Evolutionary conservation across 2,888 invertebrate species (phyloP).

Genomic region (Baronia brevicornis): DNA sequence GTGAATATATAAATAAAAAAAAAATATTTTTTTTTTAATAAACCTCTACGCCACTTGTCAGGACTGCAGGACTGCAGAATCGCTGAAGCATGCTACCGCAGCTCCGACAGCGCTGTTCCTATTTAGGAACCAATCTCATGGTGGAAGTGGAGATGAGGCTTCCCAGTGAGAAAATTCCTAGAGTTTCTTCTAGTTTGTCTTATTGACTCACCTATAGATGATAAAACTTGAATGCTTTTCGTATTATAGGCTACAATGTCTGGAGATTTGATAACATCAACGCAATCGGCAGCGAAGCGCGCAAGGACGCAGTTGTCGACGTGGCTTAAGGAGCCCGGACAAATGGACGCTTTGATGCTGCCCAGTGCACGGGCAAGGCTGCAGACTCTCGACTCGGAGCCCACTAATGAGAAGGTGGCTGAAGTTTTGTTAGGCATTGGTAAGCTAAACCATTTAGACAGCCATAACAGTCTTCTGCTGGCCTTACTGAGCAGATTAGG

Average conservation of each 20-base stretch:
- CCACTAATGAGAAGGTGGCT: slow-evolving; percentile 39
- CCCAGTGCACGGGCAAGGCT: slow-evolving; percentile 45
- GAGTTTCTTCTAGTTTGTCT: slow-evolving; percentile 3
- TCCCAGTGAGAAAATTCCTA: too few species aligned
- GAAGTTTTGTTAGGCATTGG: slow-evolving; percentile 55
- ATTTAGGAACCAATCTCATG: too few species aligned
- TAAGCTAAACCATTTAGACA: slow-evolving; percentile 22
- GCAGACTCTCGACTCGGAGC: slow-evolving; percentile 35
- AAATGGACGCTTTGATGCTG: slow-evolving; percentile 36
- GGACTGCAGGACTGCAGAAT: too few species aligned
- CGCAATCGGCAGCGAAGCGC: slow-evolving; percentile 68
- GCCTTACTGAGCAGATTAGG: too few species aligned
- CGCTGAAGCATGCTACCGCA: too few species aligned
- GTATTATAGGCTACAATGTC: slow-evolving; percentile 77
- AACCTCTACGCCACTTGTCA: too few species aligned
- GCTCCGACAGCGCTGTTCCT: too few species aligned
- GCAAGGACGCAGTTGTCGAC: slow-evolving; percentile 68
- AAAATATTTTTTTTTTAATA: too few species aligned
- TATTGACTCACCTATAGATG: neutral
- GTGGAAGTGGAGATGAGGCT: too few species aligned
- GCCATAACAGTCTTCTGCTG: too few species aligned
- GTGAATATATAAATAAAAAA: too few species aligned
- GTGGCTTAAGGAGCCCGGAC: slow-evolving; percentile 27
- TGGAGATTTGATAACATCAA: slow-evolving; percentile 84
- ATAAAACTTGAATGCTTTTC: slow-evolving; percentile 7